These are phyloP conservation scores for Macaria notata DNA, from an alignment of 2,888 invertebrate genomes.

Conservation along the genomic window DNA sequence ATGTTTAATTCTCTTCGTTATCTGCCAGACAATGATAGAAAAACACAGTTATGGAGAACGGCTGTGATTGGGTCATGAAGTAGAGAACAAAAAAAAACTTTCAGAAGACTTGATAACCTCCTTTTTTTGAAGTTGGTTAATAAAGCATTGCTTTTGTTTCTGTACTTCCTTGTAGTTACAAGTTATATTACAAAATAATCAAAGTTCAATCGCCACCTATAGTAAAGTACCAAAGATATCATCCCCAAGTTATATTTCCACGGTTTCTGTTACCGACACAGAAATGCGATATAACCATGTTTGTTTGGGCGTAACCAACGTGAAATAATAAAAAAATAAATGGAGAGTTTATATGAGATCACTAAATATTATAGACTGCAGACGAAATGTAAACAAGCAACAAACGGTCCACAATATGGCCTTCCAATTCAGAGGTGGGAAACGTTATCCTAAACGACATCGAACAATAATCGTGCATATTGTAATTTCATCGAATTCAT, in stretches of 20 bases:
- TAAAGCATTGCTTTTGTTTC: too few species aligned
- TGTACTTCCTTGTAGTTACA: too few species aligned
- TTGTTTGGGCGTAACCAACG: conserved; percentile 34
- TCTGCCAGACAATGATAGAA: too few species aligned
- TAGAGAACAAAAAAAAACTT: too few species aligned
- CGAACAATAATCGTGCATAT: conserved; percentile 15
- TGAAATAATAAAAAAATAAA: conserved; percentile 53
- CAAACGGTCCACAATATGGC: conserved; percentile 53
- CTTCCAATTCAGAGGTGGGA: conserved; percentile 51
- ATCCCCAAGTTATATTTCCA: not conserved
- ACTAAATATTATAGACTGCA: conserved; percentile 58
- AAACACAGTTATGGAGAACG: too few species aligned
- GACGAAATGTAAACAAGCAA: conserved; percentile 76
- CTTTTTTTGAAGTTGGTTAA: too few species aligned
- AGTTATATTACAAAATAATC: too few species aligned
- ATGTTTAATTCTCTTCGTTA: too few species aligned
- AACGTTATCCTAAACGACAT: conserved; percentile 26
- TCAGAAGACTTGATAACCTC: too few species aligned
- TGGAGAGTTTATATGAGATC: conserved; percentile 69
- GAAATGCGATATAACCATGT: conserved; percentile 40
- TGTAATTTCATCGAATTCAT: conserved; percentile 29
- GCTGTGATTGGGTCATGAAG: too few species aligned
- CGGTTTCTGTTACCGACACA: conserved; percentile 33
- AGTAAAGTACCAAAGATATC: too few species aligned
- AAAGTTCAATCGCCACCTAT: too few species aligned